Evolutionary conservation across 2,113 vertebrate genomes (phyloP), one percentile per base, ranked within the genome.

Genomic region (Plestiodon gilberti): DNA sequence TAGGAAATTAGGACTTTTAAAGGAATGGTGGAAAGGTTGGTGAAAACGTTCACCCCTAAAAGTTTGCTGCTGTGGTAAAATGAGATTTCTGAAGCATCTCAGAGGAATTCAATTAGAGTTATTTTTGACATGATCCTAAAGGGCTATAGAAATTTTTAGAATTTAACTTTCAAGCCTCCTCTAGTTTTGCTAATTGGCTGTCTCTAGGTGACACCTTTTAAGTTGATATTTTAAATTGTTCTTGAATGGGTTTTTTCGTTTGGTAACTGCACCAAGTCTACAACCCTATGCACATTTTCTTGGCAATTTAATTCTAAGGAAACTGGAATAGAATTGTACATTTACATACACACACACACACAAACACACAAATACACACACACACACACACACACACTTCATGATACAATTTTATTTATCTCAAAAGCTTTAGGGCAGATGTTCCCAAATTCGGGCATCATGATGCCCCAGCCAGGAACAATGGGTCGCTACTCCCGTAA

Each of bases 131-230:
- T 28, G 25, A 62, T 48, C 61, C 55, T 35, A 80, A 80, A 86
- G 38, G 22, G 30, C 67, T 48, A 64, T 73, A 62, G 69, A 61
- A 80, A 71, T 43, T 25, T 86, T 86, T 61, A 48, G 82, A 83
- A 74, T 23, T 61, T 35, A 17, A 11, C 69, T 83, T 83, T 74
- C 69, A 83, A 83, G 82, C 69, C 82, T 83, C 38, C 28, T 61
- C 69, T 61, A 20, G 25, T 61, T 55, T 40, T 83, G 70, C 82
- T 74, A 83, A 83, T 83, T 83, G 70, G 82, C 35, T 62, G 35
- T 43, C 57, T 62, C 6, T 15, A n/a, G 70, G 43, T 83, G 82
- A 83, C 82, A 83, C 82, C 55, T 74, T 83, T 83, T 48, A 80
- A 80, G 65, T 28, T 74, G 22, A 38, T 80, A 73, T 74, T 80